Conservation (phyloP, 1,140 invertebrate genomes). For the Bombus polaris region DNA sequence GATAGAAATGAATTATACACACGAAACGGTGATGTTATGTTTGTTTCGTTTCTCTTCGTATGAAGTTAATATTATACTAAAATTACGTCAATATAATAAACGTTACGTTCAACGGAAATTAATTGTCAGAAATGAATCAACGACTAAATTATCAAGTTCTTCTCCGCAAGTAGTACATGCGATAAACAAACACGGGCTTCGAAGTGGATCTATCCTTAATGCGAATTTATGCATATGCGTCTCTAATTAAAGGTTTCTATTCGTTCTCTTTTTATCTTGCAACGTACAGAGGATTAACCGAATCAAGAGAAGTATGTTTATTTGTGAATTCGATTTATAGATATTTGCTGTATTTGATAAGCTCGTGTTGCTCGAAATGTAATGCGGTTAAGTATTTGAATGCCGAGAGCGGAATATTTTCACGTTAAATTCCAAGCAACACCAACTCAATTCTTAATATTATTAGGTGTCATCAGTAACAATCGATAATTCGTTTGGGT, state of each 20-base stretch:
- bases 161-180: neutral
- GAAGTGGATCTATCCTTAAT: neutral
- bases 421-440: neutral
- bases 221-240: neutral
- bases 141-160: neutral
- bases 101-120: neutral
- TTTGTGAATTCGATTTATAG: neutral
- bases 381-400: neutral
- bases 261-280: neutral
- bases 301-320: neutral
- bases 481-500: conserved; percentile 12
- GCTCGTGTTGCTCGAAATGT: neutral
- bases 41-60: neutral
- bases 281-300: neutral
- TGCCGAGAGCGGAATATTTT: neutral
- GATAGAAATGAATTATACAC: neutral
- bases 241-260: neutral
- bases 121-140: neutral
- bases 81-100: neutral
- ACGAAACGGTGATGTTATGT: neutral
- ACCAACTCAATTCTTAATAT: neutral
- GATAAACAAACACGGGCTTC: neutral
- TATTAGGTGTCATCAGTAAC: conserved; percentile 1
- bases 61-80: neutral
- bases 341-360: too few species aligned